A percentile compares a stretch with the other conserved stretches of the same genome.
These are phyloP conservation scores for Drepana falcataria DNA, from an alignment of 2,888 invertebrate genomes.

Conservation along the genomic window DNA sequence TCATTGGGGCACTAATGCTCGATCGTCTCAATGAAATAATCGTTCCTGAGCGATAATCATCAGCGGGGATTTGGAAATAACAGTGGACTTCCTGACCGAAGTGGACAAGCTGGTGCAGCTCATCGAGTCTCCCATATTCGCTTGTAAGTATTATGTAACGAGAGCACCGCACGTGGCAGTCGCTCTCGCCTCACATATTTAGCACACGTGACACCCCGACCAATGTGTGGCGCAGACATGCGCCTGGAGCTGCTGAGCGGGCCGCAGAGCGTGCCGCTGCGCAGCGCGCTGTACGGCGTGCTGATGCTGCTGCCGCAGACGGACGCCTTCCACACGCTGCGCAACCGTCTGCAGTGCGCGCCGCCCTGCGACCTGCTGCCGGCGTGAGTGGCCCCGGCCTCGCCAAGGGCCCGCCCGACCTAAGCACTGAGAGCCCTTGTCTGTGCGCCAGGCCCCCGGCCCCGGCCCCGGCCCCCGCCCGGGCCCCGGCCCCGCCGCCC, in stretches of 20 bases:
- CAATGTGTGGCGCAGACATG: slow-evolving; percentile 81
- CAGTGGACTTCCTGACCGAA: slow-evolving; percentile 96
- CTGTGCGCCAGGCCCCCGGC: too few relatives aligned
- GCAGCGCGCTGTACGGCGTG: slow-evolving; percentile 94
- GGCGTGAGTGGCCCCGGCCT: background rate
- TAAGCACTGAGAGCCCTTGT: too few relatives aligned
- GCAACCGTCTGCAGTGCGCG: slow-evolving; percentile 82
- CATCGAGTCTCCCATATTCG: slow-evolving; percentile 99
- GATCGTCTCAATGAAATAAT: background rate
- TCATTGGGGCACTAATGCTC: too few relatives aligned
- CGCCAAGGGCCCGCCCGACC: too few relatives aligned
- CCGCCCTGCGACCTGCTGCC: slow-evolving; percentile 78
- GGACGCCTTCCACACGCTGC: slow-evolving; percentile 94
- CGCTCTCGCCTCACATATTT: background rate
- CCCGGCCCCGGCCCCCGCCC: too few relatives aligned
- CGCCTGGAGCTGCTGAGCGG: slow-evolving; percentile 89
- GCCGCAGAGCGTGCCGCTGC: slow-evolving; percentile 87
- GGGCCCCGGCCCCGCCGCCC: background rate
- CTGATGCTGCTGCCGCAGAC: slow-evolving; percentile 98
- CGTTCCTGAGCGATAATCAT: slow-evolving; percentile 21
- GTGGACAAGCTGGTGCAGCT: slow-evolving; percentile 98
- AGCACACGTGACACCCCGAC: slow-evolving; percentile 8
- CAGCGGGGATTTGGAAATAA: slow-evolving; percentile 96
- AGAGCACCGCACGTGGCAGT: background rate
- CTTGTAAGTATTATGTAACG: slow-evolving; percentile 86